These are phyloP conservation scores for Sinopyrophorus schimmeli DNA, from an alignment of 2,888 invertebrate genomes.

Conservation along the genomic window DNA sequence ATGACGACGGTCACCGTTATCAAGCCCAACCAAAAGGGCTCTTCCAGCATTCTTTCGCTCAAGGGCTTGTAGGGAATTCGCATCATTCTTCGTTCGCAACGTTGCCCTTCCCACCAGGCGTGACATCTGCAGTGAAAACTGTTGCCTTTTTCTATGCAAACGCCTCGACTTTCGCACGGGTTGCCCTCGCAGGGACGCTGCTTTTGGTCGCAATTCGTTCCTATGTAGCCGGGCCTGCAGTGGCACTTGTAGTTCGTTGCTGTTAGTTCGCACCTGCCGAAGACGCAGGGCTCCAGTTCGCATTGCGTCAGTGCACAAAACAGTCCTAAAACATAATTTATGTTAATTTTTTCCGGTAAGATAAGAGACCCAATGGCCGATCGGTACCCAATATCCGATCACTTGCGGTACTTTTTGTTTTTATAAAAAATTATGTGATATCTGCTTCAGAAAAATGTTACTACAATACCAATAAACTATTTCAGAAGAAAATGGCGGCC, in stretches of 20 bases:
- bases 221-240: conserved; percentile 71
- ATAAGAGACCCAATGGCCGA: too few species aligned
- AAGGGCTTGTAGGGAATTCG: conserved; percentile 73
- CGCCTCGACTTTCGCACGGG: conserved; percentile 76
- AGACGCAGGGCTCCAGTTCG: conserved; percentile 71
- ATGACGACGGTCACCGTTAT: conserved; percentile 82
- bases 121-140: conserved; percentile 72
- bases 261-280: conserved; percentile 66
- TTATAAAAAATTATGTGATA: too few species aligned
- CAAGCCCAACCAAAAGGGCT: conserved; percentile 87
- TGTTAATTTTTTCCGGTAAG: too few species aligned
- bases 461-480: too few species aligned
- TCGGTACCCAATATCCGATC: too few species aligned
- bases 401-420: too few species aligned
- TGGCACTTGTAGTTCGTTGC: conserved; percentile 61
- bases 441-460: too few species aligned
- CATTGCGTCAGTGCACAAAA: conserved; percentile 78
- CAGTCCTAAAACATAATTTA: conserved; percentile 58
- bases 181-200: conserved; percentile 71
- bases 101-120: conserved; percentile 65
- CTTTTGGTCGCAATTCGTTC: conserved; percentile 68
- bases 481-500: too few species aligned
- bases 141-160: conserved; percentile 69
- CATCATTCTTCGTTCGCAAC: conserved; percentile 71
- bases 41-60: conserved; percentile 80